phyloP scores from a whole-genome alignment of 2,113 vertebrate species.

The Aix galericulata region DNA sequence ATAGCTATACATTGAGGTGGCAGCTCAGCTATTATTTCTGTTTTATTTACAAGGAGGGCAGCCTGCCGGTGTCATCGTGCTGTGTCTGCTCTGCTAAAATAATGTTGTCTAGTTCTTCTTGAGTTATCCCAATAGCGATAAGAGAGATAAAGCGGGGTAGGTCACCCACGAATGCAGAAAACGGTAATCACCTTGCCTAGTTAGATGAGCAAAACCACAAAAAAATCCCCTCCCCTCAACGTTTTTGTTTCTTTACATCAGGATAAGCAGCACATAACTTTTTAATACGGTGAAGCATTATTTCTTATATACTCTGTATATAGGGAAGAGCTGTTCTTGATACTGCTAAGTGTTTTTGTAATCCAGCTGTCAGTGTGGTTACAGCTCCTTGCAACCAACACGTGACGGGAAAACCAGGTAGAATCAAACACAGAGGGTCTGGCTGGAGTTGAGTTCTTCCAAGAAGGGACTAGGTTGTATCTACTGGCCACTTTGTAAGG shows the following conservation, averaged over 20 bases:
- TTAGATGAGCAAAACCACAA: not conserved
- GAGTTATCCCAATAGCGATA: not conserved
- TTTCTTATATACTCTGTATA: rapidly evolving
- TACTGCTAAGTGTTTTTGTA: not conserved
- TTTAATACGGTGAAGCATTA: not conserved
- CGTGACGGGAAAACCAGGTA: not conserved
- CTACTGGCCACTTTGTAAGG: not conserved
- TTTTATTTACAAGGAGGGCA: not conserved
- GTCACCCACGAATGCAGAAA: not conserved
- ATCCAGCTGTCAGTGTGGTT: not conserved
- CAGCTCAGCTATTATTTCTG: not conserved
- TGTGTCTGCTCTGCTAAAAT: not conserved
- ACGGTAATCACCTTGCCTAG: not conserved
- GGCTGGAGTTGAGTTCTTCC: not conserved
- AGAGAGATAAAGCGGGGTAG: not conserved
- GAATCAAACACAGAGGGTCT: not conserved
- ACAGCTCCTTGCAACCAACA: not conserved
- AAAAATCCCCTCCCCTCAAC: not conserved
- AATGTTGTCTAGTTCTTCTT: not conserved
- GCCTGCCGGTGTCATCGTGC: not conserved
- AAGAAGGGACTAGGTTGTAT: not conserved
- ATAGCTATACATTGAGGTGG: not conserved
- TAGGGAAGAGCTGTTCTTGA: not conserved
- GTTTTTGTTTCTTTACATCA: not conserved
- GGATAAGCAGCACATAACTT: not conserved